phyloP scores from a whole-genome alignment of 2,113 vertebrate species.

The Crotalus viridis region DNA sequence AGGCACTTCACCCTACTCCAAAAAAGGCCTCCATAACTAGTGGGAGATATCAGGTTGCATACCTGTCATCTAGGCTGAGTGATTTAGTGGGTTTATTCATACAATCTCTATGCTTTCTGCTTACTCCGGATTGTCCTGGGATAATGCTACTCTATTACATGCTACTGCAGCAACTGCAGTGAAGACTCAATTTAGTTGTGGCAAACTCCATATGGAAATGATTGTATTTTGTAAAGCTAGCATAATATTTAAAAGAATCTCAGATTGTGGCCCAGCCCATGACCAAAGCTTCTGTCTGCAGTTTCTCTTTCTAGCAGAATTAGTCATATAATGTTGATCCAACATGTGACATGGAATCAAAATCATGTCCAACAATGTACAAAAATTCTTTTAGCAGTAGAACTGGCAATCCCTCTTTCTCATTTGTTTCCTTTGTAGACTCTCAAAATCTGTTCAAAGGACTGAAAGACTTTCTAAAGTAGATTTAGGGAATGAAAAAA shows the following conservation, averaged over 20 bases:
- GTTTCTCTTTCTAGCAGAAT: neutral
- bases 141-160: neutral
- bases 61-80: neutral
- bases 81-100: neutral
- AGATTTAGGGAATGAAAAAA: neutral
- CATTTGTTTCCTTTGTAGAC: neutral
- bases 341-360: neutral
- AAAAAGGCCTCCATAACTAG: neutral
- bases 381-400: neutral
- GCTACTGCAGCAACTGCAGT: neutral
- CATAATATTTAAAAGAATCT: neutral
- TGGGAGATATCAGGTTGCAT: neutral
- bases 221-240: neutral
- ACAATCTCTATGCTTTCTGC: neutral
- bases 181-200: neutral
- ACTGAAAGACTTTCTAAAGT: neutral
- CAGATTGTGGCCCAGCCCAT: neutral
- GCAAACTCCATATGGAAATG: neutral
- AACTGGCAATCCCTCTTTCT: neutral
- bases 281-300: neutral
- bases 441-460: neutral
- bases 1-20: neutral
- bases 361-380: neutral
- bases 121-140: neutral
- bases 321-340: neutral